Conservation (phyloP, 2,797 vertebrate genomes). For the Sebastes variabilis region DNA sequence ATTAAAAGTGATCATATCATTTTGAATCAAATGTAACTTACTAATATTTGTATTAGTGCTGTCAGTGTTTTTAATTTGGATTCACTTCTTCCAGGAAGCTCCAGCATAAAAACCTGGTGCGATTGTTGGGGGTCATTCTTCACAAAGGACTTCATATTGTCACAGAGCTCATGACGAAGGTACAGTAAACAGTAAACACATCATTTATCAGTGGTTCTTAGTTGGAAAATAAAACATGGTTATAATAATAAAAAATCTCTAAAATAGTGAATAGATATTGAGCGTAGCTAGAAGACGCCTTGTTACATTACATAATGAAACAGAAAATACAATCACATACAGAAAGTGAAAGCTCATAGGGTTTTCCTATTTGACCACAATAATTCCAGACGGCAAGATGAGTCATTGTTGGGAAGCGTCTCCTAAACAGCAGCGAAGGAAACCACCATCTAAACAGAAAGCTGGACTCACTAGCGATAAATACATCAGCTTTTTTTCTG, state of each 20-base stretch:
- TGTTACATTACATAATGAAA: neutral
- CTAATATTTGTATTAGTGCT: neutral
- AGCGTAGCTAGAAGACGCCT: neutral
- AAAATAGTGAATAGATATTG: neutral
- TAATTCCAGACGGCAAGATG: neutral
- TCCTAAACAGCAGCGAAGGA: too few relatives aligned
- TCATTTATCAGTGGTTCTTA: neutral
- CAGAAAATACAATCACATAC: neutral
- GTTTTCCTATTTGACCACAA: neutral
- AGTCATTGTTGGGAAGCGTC: neutral
- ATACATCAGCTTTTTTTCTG: neutral
- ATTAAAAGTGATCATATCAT: neutral
- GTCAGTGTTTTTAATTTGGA: neutral
- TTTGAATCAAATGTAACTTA: neutral
- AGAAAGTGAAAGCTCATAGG: neutral
- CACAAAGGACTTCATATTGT: constrained; percentile 92
- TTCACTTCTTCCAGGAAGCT: constrained; percentile 84
- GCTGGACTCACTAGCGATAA: neutral
- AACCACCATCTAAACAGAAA: neutral
- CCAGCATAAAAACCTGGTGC: constrained; percentile 91
- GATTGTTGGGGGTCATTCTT: constrained; percentile 89
- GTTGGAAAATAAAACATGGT: neutral
- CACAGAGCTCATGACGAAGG: constrained; percentile 95
- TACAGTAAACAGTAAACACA: constrained; percentile 47
- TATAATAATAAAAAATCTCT: neutral